Conservation (phyloP, 2,113 vertebrate species). For the Aythya baeri region DNA sequence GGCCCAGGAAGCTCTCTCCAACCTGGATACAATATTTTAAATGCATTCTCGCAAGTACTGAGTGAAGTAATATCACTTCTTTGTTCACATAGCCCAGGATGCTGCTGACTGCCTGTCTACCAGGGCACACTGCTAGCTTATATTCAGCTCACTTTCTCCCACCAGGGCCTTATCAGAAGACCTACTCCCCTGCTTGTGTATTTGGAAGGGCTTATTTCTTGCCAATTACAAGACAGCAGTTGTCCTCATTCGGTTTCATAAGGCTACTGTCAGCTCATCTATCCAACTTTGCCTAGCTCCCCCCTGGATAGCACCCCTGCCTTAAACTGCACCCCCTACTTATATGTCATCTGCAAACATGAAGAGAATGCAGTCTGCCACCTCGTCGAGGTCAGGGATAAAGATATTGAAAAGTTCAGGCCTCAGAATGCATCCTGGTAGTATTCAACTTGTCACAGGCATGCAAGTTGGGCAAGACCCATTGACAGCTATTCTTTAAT, state of each 20-base stretch:
- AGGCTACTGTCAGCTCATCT: not conserved
- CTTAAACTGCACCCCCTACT: not conserved
- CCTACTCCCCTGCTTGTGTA: too few relatives aligned
- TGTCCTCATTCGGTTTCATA: not conserved
- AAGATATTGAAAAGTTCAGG: not conserved
- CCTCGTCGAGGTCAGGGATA: accelerated
- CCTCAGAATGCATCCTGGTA: not conserved
- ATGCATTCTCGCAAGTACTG: not conserved
- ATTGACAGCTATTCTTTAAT: not conserved
- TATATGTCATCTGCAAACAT: not conserved
- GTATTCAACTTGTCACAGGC: not conserved
- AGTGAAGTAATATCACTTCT: not conserved
- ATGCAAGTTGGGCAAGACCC: not conserved
- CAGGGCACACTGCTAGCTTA: not conserved
- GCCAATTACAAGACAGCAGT: not conserved
- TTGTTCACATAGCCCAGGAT: not conserved
- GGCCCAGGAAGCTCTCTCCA: not conserved
- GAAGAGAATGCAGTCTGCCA: not conserved
- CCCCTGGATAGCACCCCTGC: not conserved
- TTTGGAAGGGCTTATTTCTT: not conserved
- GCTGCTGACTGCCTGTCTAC: not conserved
- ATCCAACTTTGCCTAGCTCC: not conserved
- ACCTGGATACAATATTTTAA: not conserved
- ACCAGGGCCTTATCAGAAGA: not conserved
- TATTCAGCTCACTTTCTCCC: not conserved